These are phyloP conservation scores for Psophia crepitans DNA, from an alignment of 2,113 vertebrate species.

Conservation along the genomic window DNA sequence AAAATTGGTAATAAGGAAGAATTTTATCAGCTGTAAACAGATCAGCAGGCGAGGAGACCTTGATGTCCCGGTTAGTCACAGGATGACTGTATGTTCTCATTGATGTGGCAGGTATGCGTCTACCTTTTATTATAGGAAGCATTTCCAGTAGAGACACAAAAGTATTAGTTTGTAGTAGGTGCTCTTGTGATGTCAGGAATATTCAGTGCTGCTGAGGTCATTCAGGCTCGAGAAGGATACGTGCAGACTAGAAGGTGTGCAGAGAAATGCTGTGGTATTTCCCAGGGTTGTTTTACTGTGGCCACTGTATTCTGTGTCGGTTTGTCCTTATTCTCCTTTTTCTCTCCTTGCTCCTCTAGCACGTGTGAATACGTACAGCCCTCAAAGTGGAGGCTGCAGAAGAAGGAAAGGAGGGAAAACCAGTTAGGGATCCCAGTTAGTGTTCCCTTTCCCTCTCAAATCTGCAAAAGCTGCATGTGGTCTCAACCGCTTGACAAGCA, in stretches of 20 bases:
- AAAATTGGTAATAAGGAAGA: neutral
- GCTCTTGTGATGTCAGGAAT: neutral
- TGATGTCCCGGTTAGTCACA: conserved; percentile 20
- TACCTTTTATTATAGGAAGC: neutral
- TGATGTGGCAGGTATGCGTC: neutral
- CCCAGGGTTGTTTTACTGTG: neutral
- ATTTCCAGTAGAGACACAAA: conserved; percentile 2
- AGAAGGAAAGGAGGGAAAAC: neutral
- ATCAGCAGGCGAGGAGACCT: neutral
- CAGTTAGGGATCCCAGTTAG: neutral
- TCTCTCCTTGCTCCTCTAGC: neutral
- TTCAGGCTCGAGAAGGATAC: neutral
- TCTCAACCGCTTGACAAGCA: neutral
- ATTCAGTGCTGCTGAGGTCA: neutral
- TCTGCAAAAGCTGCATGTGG: neutral
- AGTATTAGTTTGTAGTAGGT: neutral
- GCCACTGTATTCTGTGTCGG: fast-evolving
- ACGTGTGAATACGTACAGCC: fast-evolving
- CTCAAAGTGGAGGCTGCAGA: neutral
- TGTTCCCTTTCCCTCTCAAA: neutral
- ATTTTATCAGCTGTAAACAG: neutral
- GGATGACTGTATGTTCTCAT: neutral
- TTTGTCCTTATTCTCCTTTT: neutral
- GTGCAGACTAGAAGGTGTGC: neutral
- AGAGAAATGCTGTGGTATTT: neutral